These are phyloP conservation scores for Temnothorax unifasciatus DNA, from an alignment of 2,888 invertebrate genomes.

Conservation along the genomic window DNA sequence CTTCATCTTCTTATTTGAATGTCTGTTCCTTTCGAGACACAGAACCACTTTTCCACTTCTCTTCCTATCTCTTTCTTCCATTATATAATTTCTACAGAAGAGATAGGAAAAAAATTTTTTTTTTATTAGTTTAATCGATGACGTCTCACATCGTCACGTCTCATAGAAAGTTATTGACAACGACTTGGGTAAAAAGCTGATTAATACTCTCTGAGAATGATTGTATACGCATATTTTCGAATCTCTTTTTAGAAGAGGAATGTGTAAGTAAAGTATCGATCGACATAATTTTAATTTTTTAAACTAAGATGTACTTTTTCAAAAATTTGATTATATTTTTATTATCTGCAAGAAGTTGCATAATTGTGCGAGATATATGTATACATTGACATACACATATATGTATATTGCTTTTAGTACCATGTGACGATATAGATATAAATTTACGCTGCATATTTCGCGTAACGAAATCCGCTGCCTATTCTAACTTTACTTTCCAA, in stretches of 20 bases:
- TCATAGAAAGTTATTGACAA: background rate
- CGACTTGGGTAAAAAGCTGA: background rate
- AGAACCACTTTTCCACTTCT: background rate
- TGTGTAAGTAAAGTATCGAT: background rate
- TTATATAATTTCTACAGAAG: background rate
- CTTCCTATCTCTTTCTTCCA: background rate
- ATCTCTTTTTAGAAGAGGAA: background rate
- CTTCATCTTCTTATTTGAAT: background rate
- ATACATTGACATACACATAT: background rate
- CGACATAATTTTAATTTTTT: background rate
- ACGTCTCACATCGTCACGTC: background rate
- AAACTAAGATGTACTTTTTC: background rate
- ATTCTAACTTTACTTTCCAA: conserved; percentile 22
- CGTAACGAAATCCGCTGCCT: conserved; percentile 16
- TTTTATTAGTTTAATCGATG: background rate
- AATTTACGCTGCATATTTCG: background rate
- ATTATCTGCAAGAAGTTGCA: background rate
- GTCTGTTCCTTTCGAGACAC: background rate
- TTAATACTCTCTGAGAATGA: background rate
- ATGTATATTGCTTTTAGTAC: background rate
- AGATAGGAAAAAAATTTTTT: too few species aligned
- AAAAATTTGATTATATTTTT: conserved; percentile 1
- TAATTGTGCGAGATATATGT: background rate
- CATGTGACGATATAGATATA: conserved; percentile 6
- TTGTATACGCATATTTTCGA: background rate